A percentile compares a stretch with the other conserved stretches of the same genome.
Conservation (phyloP, 2,888 invertebrate genomes). For the Andrena minutula region DNA sequence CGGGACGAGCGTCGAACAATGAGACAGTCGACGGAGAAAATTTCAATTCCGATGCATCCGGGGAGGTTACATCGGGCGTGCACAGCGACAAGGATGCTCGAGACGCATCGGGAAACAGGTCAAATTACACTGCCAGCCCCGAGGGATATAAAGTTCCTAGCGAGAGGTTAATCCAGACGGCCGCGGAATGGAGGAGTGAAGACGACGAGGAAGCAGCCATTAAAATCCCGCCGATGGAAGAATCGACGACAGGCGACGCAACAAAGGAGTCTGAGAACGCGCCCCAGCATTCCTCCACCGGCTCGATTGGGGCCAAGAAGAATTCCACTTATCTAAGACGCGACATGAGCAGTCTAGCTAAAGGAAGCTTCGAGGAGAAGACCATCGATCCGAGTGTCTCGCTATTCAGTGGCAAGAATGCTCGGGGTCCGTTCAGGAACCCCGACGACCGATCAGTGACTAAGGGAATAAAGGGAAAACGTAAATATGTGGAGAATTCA, state of each 20-base stretch:
- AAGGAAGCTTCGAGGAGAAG: not conserved
- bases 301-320: constrained; percentile 25
- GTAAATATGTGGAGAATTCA: not conserved
- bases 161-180: too few relatives aligned
- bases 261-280: constrained; percentile 29
- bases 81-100: too few relatives aligned
- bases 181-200: not conserved
- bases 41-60: not conserved
- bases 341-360: constrained; percentile 31
- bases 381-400: constrained; percentile 13
- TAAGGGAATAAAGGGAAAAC: not conserved
- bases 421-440: constrained; percentile 6
- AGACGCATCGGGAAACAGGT: not conserved
- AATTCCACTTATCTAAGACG: constrained; percentile 36
- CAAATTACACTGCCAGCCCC: constrained; percentile 13
- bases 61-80: too few relatives aligned
- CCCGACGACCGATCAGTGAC: not conserved
- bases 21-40: not conserved
- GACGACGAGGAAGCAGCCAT: not conserved
- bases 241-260: not conserved
- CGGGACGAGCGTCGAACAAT: not conserved
- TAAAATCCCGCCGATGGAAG: not conserved
- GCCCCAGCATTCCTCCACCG: constrained; percentile 15
- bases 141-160: not conserved
- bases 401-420: constrained; percentile 33